Percentiles rank a stretch among this genome's conserved stretches.
phyloP scores from a whole-genome alignment of 1,140 invertebrate genomes.

The Medauroidea extradentata region DNA sequence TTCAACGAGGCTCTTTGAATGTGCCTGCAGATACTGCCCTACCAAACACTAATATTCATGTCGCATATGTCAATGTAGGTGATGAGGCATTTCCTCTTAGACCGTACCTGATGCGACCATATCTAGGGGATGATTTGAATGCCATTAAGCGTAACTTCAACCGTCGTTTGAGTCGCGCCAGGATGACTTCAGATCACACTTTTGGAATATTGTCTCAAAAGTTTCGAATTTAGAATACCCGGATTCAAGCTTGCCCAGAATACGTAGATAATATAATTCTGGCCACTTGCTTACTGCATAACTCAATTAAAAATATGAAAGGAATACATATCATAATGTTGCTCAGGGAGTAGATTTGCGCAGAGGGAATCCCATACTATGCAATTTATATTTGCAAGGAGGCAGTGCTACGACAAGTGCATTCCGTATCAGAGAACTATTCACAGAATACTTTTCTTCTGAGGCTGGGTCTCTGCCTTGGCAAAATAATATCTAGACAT shows the following conservation, averaged over 20 bases:
- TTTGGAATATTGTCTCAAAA: too few relatives aligned
- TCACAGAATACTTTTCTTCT: slow-evolving; percentile 15
- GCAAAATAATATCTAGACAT: too few relatives aligned
- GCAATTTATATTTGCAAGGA: slow-evolving; percentile 1
- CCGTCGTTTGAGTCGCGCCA: too few relatives aligned
- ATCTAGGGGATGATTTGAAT: neutral
- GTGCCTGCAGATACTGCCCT: slow-evolving; percentile 14
- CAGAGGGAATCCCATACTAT: neutral
- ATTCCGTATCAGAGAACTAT: neutral
- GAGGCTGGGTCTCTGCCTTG: neutral
- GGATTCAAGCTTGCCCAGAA: slow-evolving; percentile 10
- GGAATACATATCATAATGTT: neutral
- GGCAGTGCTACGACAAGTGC: neutral
- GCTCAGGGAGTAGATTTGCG: neutral
- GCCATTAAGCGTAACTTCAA: too few relatives aligned
- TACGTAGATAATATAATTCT: slow-evolving; percentile 6
- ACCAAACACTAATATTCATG: slow-evolving; percentile 16
- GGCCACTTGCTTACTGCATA: slow-evolving; percentile 6
- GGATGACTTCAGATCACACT: too few relatives aligned
- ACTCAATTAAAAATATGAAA: slow-evolving; percentile 11
- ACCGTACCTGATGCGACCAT: slow-evolving; percentile 15
- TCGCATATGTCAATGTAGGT: slow-evolving; percentile 21
- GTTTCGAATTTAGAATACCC: neutral
- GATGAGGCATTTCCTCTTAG: slow-evolving; percentile 26
- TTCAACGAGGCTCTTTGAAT: neutral